A percentile compares a stretch with the other conserved stretches of the same genome.
These are phyloP conservation scores for Hippocampus barbouri DNA, from an alignment of 2,113 vertebrate species.

Conservation along the genomic window DNA sequence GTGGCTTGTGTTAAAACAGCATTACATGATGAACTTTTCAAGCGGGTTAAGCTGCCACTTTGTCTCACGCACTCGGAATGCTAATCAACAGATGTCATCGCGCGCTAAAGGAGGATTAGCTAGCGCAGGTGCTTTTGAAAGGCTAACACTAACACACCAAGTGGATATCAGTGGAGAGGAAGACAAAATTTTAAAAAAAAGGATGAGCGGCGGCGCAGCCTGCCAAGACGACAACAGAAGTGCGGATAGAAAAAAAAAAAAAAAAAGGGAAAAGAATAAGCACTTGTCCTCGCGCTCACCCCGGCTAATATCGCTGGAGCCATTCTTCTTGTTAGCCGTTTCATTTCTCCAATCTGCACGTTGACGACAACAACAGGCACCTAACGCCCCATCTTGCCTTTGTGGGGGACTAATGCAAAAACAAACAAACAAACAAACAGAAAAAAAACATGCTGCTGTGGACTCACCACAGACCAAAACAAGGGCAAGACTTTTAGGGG, in stretches of 20 bases:
- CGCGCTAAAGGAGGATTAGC: not conserved
- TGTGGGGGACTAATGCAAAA: not conserved
- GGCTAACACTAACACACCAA: not conserved
- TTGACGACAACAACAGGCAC: not conserved
- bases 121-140: not conserved
- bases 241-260: conserved; percentile 44
- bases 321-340: conserved; percentile 31
- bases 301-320: conserved; percentile 53
- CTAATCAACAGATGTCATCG: conserved; percentile 5
- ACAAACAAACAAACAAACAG: not conserved
- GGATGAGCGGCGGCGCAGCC: conserved; percentile 19
- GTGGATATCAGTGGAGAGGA: not conserved
- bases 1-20: not conserved
- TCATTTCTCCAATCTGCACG: conserved; percentile 7
- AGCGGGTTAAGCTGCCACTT: conserved; percentile 2
- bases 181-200: not conserved
- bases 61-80: conserved; percentile 1
- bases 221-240: conserved; percentile 67
- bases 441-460: too few relatives aligned
- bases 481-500: too few relatives aligned
- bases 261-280: conserved; percentile 50
- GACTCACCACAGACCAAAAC: too few relatives aligned
- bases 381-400: not conserved
- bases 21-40: not conserved
- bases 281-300: conserved; percentile 67